These are phyloP conservation scores for Acronicta aceris DNA, from an alignment of 2,888 invertebrate species.

Conservation along the genomic window DNA sequence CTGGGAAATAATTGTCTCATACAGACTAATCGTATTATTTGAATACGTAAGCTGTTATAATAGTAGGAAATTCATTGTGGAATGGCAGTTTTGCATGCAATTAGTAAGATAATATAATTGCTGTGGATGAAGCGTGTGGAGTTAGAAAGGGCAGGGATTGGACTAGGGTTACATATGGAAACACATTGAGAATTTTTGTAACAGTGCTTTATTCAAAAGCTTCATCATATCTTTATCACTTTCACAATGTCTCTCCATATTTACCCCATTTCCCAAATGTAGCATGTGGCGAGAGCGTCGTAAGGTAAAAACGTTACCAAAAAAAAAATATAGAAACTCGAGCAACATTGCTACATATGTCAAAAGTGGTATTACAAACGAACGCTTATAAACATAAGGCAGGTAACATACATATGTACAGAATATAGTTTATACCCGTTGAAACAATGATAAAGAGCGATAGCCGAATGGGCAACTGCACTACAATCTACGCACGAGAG, in stretches of 20 bases:
- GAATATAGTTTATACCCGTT: constrained; percentile 83
- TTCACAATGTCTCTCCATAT: constrained; percentile 92
- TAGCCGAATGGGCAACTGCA: constrained; percentile 73
- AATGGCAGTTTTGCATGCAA: constrained; percentile 48
- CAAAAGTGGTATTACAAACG: constrained; percentile 90
- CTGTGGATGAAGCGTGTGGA: constrained; percentile 54
- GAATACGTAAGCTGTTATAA: background rate
- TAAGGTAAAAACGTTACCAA: constrained; percentile 79
- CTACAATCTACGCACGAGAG: constrained; percentile 57
- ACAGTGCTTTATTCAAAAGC: constrained; percentile 92
- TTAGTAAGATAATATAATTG: constrained; percentile 51
- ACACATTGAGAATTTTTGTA: constrained; percentile 91
- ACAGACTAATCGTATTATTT: no score
- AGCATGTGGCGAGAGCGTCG: constrained; percentile 87
- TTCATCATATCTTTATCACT: constrained; percentile 89
- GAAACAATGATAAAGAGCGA: constrained; percentile 87
- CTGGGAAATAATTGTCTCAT: constrained; percentile 7
- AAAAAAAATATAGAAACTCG: constrained; percentile 80
- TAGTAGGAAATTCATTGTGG: background rate
- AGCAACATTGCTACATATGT: constrained; percentile 89
- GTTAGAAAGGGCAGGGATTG: constrained; percentile 70
- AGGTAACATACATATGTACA: constrained; percentile 87
- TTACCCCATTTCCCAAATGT: constrained; percentile 91
- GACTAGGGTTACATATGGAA: constrained; percentile 89
- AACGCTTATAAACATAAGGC: constrained; percentile 88